Evolutionary conservation across 2,888 invertebrate genomes (phyloP).

Genomic region (Lochmaea capreae): DNA sequence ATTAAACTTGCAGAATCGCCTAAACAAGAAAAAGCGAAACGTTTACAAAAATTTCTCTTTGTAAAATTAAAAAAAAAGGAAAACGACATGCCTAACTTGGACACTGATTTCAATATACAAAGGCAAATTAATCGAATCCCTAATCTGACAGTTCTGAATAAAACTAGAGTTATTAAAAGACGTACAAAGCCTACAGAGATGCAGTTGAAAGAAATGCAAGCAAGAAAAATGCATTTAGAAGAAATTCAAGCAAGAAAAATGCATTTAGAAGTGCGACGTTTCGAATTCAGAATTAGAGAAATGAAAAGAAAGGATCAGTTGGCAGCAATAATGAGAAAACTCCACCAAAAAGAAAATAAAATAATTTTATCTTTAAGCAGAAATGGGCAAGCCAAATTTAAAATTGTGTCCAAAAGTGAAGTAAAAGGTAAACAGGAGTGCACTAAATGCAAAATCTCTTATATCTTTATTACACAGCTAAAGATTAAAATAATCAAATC

Average conservation of each 20-base stretch:
- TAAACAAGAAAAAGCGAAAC: neutral
- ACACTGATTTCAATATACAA: conserved; percentile 10
- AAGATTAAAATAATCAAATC: too few relatives aligned
- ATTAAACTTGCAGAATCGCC: neutral
- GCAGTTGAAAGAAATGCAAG: conserved; percentile 18
- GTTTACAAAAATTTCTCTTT: conserved; percentile 22
- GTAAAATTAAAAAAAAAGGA: conserved; percentile 29
- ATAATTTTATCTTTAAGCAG: conserved; percentile 32
- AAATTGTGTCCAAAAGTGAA: conserved; percentile 32
- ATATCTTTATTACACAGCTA: too few relatives aligned
- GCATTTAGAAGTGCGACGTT: conserved; percentile 23
- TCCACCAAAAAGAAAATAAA: conserved; percentile 37
- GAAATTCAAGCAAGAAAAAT: conserved; percentile 8
- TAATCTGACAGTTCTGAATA: neutral
- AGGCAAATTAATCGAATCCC: neutral
- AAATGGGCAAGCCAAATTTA: conserved; percentile 36
- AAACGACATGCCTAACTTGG: conserved; percentile 33
- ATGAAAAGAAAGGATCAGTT: conserved; percentile 35
- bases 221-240: too few relatives aligned
- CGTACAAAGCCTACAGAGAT: conserved; percentile 21
- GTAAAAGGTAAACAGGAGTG: conserved; percentile 34
- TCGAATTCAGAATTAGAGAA: conserved; percentile 36
- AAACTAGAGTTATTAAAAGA: conserved; percentile 11
- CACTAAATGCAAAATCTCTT: too few relatives aligned
- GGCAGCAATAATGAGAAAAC: conserved; percentile 35